Conservation (phyloP, 1,140 invertebrate genomes). For the Orius insidiosus region DNA sequence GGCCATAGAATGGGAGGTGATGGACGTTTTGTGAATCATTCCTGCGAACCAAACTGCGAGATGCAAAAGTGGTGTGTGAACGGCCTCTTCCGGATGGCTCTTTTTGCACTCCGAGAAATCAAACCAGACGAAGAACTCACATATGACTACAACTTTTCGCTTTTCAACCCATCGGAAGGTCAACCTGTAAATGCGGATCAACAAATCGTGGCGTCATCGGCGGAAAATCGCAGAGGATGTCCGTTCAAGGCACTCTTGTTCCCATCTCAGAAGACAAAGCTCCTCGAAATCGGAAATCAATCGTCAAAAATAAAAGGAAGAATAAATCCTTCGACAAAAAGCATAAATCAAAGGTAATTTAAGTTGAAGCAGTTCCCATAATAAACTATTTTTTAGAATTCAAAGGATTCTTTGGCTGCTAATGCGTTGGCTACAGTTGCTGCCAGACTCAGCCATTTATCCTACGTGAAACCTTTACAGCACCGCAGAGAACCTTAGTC, state of each 20-base stretch:
- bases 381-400: slow-evolving; percentile 7
- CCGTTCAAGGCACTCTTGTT: slow-evolving; percentile 13
- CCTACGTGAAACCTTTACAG: slow-evolving; percentile 35
- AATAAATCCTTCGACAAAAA: slow-evolving; percentile 6
- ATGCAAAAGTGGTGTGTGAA: slow-evolving; percentile 99
- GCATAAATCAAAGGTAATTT: slow-evolving; percentile 2
- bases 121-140: slow-evolving; percentile 70
- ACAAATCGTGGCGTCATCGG: slow-evolving; percentile 79
- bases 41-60: slow-evolving; percentile 94
- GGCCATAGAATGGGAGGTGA: slow-evolving; percentile 92
- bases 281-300: neutral
- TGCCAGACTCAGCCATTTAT: slow-evolving; percentile 14
- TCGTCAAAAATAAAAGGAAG: slow-evolving; percentile 4
- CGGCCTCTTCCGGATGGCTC: slow-evolving; percentile 81
- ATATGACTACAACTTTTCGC: slow-evolving; percentile 90
- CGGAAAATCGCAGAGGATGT: slow-evolving; percentile 64
- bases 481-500: slow-evolving; percentile 61
- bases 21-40: slow-evolving; percentile 91
- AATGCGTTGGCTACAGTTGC: slow-evolving; percentile 15
- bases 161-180: slow-evolving; percentile 8
- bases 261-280: slow-evolving; percentile 7
- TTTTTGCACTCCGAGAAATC: slow-evolving; percentile 86
- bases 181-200: slow-evolving; percentile 65
- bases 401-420: slow-evolving; percentile 8
- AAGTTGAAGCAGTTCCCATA: neutral